A percentile compares a stretch with the other conserved stretches of the same genome.
phyloP scores from a whole-genome alignment of 2,888 invertebrate genomes.

The Drosophila trichaetosa region DNA sequence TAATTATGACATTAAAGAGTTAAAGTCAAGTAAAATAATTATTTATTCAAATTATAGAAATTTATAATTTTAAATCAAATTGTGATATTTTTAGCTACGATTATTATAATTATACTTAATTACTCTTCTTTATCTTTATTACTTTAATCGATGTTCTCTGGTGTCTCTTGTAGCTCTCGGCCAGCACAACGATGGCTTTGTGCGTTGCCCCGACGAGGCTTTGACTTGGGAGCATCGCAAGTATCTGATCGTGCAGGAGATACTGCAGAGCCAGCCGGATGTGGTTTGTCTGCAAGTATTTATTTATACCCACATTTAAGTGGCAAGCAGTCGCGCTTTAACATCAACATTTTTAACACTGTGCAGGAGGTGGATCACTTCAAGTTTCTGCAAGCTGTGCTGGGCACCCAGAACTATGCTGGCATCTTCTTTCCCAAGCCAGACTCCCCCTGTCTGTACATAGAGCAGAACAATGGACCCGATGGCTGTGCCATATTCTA shows the following conservation, averaged over 20 bases:
- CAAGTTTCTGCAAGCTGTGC: conserved; percentile 88
- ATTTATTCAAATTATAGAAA: too few species aligned
- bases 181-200: conserved; percentile 89
- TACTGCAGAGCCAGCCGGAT: conserved; percentile 89
- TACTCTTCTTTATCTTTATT: neutral
- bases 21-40: too few species aligned
- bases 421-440: conserved; percentile 91
- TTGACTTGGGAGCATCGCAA: conserved; percentile 89
- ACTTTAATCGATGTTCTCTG: neutral
- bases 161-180: conserved; percentile 87
- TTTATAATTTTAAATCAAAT: too few species aligned
- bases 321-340: conserved; percentile 56
- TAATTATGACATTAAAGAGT: neutral
- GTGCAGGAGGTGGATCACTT: conserved; percentile 91
- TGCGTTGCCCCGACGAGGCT: conserved; percentile 89
- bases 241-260: conserved; percentile 89
- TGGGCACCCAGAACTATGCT: conserved; percentile 88
- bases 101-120: neutral
- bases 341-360: conserved; percentile 22
- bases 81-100: neutral
- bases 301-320: conserved; percentile 19
- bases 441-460: conserved; percentile 91
- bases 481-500: conserved; percentile 93
- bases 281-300: conserved; percentile 89
- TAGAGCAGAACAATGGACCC: conserved; percentile 90